These are phyloP conservation scores for Rhingia rostrata DNA, from an alignment of 2,888 invertebrate species.

Conservation along the genomic window DNA sequence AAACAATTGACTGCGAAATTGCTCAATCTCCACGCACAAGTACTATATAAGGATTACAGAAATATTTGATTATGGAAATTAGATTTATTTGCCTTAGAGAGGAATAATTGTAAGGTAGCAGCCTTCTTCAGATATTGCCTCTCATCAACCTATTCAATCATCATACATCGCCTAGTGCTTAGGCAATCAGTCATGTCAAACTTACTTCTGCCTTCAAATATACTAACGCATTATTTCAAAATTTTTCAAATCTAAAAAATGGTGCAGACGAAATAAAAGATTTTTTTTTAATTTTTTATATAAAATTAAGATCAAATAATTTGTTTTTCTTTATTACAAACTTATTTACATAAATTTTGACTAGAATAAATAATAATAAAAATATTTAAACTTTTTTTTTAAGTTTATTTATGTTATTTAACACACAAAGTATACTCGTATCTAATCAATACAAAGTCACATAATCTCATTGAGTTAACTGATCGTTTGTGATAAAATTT, in stretches of 20 bases:
- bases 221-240: background rate
- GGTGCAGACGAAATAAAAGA: no score
- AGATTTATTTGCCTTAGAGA: no score
- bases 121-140: no score
- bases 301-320: conserved; percentile 59
- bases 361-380: conserved; percentile 72
- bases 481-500: conserved; percentile 17
- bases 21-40: no score
- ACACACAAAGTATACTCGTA: conserved; percentile 6
- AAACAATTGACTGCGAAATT: no score
- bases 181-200: no score
- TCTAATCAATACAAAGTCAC: conserved; percentile 56
- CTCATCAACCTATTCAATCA: no score
- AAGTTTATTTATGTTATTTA: conserved; percentile 19
- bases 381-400: conserved; percentile 45
- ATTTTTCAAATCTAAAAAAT: background rate
- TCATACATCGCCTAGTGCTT: no score
- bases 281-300: background rate
- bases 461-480: conserved; percentile 58
- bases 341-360: conserved; percentile 74
- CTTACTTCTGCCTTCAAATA: no score
- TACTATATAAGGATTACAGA: no score
- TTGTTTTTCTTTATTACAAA: conserved; percentile 71
- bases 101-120: no score
- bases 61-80: no score